phyloP scores from a whole-genome alignment of 92 coral and sea anemone species.

The Heliopora coerulea region DNA sequence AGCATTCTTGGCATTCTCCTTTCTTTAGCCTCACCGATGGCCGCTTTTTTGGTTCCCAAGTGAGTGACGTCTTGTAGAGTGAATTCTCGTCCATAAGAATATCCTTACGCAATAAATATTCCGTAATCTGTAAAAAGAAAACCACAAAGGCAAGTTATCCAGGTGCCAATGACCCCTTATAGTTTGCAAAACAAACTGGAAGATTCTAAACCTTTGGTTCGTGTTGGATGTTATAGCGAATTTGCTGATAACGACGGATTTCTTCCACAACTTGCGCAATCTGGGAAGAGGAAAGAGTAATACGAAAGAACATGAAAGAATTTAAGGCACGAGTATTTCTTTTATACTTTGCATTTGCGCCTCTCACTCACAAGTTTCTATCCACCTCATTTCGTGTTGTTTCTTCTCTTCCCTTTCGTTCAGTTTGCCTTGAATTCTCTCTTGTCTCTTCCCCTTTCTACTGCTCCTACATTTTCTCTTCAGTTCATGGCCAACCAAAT shows the following conservation, averaged over 20 bases:
- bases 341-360: neutral
- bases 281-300: too few species aligned
- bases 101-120: slow-evolving; percentile 66
- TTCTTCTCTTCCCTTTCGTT: too few species aligned
- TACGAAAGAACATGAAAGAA: too few species aligned
- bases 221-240: slow-evolving; percentile 67
- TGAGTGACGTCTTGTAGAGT: slow-evolving; percentile 76
- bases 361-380: neutral
- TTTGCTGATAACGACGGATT: slow-evolving; percentile 89
- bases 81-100: slow-evolving; percentile 81
- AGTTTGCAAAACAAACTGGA: too few species aligned
- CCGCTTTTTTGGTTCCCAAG: slow-evolving; percentile 87
- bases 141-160: neutral
- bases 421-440: too few species aligned
- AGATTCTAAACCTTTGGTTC: slow-evolving; percentile 65
- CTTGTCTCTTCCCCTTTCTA: too few species aligned
- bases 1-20: slow-evolving; percentile 30
- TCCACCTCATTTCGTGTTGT: too few species aligned
- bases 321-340: too few species aligned
- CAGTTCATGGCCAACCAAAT: too few species aligned
- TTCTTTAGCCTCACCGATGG: slow-evolving; percentile 50
- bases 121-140: slow-evolving; percentile 61
- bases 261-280: slow-evolving; percentile 94
- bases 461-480: too few species aligned
- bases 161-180: too few species aligned